Evolutionary conservation across 53 echinoderm and acorn worm species (phyloP), one percentile per base, ranked within the genome.

Genomic region (Pentamera pediparva): DNA sequence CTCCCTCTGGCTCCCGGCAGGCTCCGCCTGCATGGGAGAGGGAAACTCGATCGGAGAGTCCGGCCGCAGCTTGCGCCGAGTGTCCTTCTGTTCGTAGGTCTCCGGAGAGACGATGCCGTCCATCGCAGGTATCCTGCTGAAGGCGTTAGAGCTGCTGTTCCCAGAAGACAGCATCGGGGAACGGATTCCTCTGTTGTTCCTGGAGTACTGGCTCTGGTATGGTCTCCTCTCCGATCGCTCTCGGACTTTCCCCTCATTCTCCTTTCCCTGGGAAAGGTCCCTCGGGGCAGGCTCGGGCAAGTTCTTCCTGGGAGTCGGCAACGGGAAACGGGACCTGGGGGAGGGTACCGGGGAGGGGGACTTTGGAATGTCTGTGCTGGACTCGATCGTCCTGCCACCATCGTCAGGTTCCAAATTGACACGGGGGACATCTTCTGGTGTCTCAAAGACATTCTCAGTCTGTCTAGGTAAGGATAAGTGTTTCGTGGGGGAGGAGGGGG

Each of bases 11-110:
- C 80, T 71, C 10, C 61, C 65, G 30, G 89, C 59, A 26, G 83
- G 83, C 43, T 84, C 65, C 50, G 86, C 82, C 40, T 77, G 61
- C 32, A 62, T 48, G 20, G 84, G 81, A 5, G 75, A 38, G n/a
- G 84, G 47, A 51, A 81, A 92, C 13, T 78, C 86, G 5, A 27
- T 63, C 1, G 85, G 85, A 15, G 84, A 85, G 26, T 87, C 84
- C 5, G 83, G 75, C 28, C 76, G 73, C n/a, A 51, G 38, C 13
- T 72, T 52, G 27, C n/a, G n/a, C n/a, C n/a, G n/a, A n/a, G n/a
- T n/a, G n/a, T n/a, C n/a, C n/a, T n/a, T n/a, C n/a, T n/a, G n/a
- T n/a, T n/a, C n/a, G n/a, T n/a, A n/a, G n/a, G n/a, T n/a, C n/a
- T n/a, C n/a, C n/a, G n/a, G n/a, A n/a, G n/a, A n/a, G n/a, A n/a